Evolutionary conservation across 1,140 invertebrate genomes (phyloP), one percentile per base, ranked within the genome.

Genomic region (Drosophila ambigua): DNA sequence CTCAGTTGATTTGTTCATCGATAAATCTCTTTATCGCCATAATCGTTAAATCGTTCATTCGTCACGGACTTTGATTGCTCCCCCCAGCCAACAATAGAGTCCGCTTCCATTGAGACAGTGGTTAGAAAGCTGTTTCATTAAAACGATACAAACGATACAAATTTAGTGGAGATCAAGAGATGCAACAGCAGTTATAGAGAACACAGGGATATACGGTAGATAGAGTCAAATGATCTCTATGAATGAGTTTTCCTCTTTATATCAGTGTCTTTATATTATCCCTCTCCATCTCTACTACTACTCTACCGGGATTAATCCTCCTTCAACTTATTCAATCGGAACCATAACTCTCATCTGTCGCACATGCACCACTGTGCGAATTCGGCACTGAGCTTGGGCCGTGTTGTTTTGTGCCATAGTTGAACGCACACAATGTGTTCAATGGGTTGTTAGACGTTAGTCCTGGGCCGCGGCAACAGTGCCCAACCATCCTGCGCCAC

Each of bases 1-100:
- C 88, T 82, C 79, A 72, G 72, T 77, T 88, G 72, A 82, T 69
- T 88, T 82, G 83, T 60, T 82, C 58, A 75, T 65, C 79, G 79
- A 87, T 87, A 87, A 87, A 87, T 87, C 83, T 88, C 82, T 88
- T 77, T 83, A 87, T 88, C 82, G 82, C 82, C 83, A 87, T 87
- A 87, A 87, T 83, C 82, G 79, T 87, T 87, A 88, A 87, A 64
- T 66, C 53, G 82, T 79, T 83, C 79, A 79, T 82, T 83, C 83
- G 83, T 88, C 83, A 87, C 79, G 72, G 78, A 46, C 71, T 72
- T 67, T 83, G 79, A 87, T 88, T 88, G 72, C 74, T 51, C 54
- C 71, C 71, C 74, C 55, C 39, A 77, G 69, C 63, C 55, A 66
- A 54, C 57, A 68, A 41, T 26, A 31, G 39, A 23, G 41, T 59